Conservation (phyloP, 2,888 invertebrate species). For the Drosophila rubida region DNA sequence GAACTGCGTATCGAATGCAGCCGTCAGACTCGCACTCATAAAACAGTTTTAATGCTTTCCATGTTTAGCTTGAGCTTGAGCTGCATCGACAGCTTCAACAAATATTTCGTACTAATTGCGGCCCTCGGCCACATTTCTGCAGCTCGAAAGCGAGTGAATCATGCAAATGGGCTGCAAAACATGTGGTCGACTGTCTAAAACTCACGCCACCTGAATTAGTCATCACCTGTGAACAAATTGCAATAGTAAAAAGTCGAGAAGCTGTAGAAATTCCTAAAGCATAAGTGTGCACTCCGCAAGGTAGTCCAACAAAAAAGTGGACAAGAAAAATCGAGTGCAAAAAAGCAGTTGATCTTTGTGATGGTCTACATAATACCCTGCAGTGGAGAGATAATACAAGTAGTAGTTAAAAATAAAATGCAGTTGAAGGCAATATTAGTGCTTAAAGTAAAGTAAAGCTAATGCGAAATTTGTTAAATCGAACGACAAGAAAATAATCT, state of each 20-base stretch:
- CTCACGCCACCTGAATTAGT: slow-evolving; percentile 64
- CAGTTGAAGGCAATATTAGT: no score
- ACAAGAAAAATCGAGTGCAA: background rate
- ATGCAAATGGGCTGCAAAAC: slow-evolving; percentile 52
- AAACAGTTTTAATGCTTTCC: background rate
- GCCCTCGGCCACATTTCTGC: slow-evolving; percentile 47
- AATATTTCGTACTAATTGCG: slow-evolving; percentile 12
- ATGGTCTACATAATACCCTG: slow-evolving; percentile 29
- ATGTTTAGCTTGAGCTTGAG: no score
- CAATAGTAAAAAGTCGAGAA: slow-evolving; percentile 55
- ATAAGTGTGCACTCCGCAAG: slow-evolving; percentile 60
- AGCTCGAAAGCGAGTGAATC: slow-evolving; percentile 67
- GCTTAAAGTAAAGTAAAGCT: no score
- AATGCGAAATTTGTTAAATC: no score
- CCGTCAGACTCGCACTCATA: slow-evolving; percentile 12
- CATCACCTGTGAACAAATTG: slow-evolving; percentile 71
- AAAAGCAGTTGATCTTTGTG: background rate
- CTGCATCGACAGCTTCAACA: background rate
- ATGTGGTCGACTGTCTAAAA: slow-evolving; percentile 32
- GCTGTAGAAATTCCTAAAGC: slow-evolving; percentile 66
- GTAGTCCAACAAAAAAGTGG: slow-evolving; percentile 20
- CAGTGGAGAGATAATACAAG: no score
- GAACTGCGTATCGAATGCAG: slow-evolving; percentile 24
- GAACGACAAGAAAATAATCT: no score
- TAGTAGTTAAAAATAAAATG: no score